Conservation (phyloP, 2,888 invertebrate species). For the Podabrus alpinus region DNA sequence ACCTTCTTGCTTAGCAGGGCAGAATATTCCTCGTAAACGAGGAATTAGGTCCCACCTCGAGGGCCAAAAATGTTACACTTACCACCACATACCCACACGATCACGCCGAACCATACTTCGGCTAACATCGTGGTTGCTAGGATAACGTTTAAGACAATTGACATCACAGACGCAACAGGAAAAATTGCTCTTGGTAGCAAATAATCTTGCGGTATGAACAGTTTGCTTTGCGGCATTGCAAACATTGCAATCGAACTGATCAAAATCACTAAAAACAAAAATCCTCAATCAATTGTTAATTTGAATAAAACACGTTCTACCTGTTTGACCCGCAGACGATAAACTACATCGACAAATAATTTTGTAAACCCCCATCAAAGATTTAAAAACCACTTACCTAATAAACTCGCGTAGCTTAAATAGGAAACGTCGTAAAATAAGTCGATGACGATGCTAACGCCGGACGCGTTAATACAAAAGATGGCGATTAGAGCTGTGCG, state of each 20-base stretch:
- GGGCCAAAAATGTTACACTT: slow-evolving; percentile 28
- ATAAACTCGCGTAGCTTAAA: slow-evolving; percentile 43
- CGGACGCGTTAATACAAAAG: slow-evolving; percentile 39
- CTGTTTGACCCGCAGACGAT: no score
- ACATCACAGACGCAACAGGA: slow-evolving; percentile 56
- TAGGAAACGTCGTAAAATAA: slow-evolving; percentile 40
- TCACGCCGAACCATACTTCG: slow-evolving; percentile 65
- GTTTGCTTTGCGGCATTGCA: slow-evolving; percentile 61
- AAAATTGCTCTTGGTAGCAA: slow-evolving; percentile 45
- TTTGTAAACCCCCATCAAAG: no score
- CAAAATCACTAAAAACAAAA: slow-evolving; percentile 57
- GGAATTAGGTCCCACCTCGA: no score
- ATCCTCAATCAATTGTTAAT: neutral
- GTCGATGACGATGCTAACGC: slow-evolving; percentile 42
- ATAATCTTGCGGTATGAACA: slow-evolving; percentile 40
- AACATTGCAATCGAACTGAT: slow-evolving; percentile 59
- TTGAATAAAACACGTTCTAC: no score
- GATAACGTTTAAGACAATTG: slow-evolving; percentile 57
- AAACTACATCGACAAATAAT: no score
- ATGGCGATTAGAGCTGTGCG: slow-evolving; percentile 43
- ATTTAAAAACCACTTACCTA: slow-evolving; percentile 39
- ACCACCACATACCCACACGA: slow-evolving; percentile 66
- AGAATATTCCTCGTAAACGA: no score
- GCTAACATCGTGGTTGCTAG: slow-evolving; percentile 62
- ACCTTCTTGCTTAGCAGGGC: no score